These are phyloP conservation scores for Helicolenus hilgendorfi DNA, from an alignment of 2,797 vertebrate species.

Conservation along the genomic window DNA sequence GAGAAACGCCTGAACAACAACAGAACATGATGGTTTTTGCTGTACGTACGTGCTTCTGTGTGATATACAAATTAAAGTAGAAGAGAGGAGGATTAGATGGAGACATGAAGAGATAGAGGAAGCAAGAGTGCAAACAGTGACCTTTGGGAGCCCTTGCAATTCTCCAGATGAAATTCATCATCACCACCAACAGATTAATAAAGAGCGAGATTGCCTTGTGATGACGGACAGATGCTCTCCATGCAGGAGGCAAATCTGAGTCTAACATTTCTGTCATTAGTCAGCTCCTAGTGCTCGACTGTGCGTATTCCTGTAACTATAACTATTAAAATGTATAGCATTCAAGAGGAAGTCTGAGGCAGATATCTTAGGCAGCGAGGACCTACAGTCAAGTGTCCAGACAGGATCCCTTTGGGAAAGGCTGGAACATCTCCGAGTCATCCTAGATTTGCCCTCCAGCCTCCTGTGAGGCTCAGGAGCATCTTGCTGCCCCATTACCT, in stretches of 20 bases:
- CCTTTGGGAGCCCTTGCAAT: slow-evolving; percentile 72
- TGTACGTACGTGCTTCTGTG: neutral
- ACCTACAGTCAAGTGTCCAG: slow-evolving; percentile 20
- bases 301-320: neutral
- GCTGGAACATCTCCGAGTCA: slow-evolving; percentile 43
- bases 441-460: slow-evolving; percentile 65
- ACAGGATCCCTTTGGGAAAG: slow-evolving; percentile 31
- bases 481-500: slow-evolving; percentile 66
- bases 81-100: neutral
- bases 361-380: neutral
- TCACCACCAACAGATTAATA: slow-evolving; percentile 62
- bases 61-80: slow-evolving; percentile 12
- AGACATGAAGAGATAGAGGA: slow-evolving; percentile 21
- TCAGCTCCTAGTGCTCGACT: slow-evolving; percentile 16
- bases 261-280: slow-evolving; percentile 55
- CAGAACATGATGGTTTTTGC: neutral
- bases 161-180: slow-evolving; percentile 71
- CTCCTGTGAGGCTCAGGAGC: slow-evolving; percentile 52
- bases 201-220: slow-evolving; percentile 60
- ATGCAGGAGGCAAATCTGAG: slow-evolving; percentile 60
- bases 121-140: slow-evolving; percentile 47
- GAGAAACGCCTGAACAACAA: no score
- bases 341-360: slow-evolving; percentile 6
- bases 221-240: slow-evolving; percentile 80
- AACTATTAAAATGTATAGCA: slow-evolving; percentile 7